Conservation (phyloP, 92 coral and sea anemone genomes). For the Muricea muricata region DNA sequence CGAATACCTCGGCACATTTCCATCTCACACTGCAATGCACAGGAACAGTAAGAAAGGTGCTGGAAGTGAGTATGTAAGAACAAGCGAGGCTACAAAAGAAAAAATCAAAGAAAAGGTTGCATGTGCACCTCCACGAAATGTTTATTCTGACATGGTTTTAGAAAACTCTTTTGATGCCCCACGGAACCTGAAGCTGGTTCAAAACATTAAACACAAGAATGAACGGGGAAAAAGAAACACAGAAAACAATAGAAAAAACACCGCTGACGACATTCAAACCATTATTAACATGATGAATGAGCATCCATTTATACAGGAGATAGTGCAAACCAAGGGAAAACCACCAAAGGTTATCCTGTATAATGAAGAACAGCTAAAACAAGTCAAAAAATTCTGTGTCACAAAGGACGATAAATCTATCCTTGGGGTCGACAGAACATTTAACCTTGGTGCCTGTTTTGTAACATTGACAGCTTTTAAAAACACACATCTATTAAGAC, state of each 20-base stretch:
- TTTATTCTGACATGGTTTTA: neutral
- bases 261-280: neutral
- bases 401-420: neutral
- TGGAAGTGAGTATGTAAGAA: neutral
- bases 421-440: slow-evolving; percentile 19
- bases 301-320: slow-evolving; percentile 2
- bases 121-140: neutral
- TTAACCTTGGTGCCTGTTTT: slow-evolving; percentile 1
- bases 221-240: neutral
- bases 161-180: neutral
- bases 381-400: neutral
- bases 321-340: neutral
- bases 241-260: neutral
- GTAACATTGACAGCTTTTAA: neutral
- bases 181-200: neutral
- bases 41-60: neutral
- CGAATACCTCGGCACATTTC: neutral
- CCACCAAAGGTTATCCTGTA: neutral
- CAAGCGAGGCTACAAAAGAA: neutral
- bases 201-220: neutral
- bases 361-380: neutral
- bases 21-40: neutral
- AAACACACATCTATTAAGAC: neutral
- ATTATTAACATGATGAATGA: neutral
- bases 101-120: neutral